Base-by-base conservation (phyloP, 1,140 invertebrate species). In the Drosophila albomicans region DNA sequence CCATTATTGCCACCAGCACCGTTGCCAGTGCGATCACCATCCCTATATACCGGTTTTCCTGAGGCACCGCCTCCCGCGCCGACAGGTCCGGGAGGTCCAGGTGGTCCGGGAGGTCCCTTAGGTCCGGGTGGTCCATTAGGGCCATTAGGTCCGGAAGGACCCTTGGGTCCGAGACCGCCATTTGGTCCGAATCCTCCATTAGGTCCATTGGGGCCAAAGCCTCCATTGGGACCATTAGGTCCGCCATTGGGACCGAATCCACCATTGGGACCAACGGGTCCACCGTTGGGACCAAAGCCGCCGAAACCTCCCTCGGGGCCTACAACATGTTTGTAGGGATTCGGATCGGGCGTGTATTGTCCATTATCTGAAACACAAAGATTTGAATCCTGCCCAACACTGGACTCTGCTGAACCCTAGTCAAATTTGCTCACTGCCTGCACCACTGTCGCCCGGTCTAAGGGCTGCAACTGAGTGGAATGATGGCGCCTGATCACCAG, bases 291-390 rank as follows among this genome's bases (percentile, higher is more conserved):
- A 15, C 72, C 61, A 6, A 63, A 63, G 8, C 63, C 63, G 8
- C 72, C 72, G 6, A 38, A 48, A 16, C 70, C 70, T 59, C 79
- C 82, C 46, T 77, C 61, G 32, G 56, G 10, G 13, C 79, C 81
- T 15, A 62, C 62, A 56, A 91, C 74, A 81, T 92, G 90, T 7
- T 69, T 63, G 48, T 92, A 91, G 7, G 81, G 74, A 66, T 67
- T 79, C 20, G 20, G 77, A 69, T 78, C 82, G 25, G 78, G 68
- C 32, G 61, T 67, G 59, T 88, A 90, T 57, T 81, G 65, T 62
- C 92, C 68, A 75, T 86, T 68, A 91, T 87, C 76, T 93, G 90
- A 93, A 92, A 65, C 84, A 87, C 54, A 93, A 81, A 86, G 56
- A 63, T 65, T 80, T 75, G 70, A 76, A 68, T 70, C 66, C 72